Evolutionary conservation across 1,140 invertebrate species (phyloP).

Genomic region (Drosophila littoralis): DNA sequence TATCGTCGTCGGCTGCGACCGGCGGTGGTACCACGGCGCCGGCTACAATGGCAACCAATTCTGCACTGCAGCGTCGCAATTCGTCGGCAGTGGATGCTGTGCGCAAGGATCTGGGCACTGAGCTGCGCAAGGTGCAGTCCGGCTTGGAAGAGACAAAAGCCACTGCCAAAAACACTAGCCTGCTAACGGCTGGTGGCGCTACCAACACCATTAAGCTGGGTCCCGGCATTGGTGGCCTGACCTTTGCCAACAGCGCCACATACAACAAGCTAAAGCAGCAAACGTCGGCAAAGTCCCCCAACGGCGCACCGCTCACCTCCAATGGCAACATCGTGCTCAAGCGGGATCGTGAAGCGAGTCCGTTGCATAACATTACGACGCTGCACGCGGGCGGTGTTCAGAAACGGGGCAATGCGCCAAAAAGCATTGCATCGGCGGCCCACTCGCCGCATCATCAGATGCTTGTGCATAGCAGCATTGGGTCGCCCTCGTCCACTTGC

Average conservation of each 20-base stretch:
- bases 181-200: conserved; percentile 37
- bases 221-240: conserved; percentile 82
- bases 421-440: conserved; percentile 75
- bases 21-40: conserved; percentile 55
- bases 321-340: conserved; percentile 62
- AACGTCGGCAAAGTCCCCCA: conserved; percentile 52
- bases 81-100: conserved; percentile 73
- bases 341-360: conserved; percentile 70
- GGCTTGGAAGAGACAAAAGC: conserved; percentile 45
- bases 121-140: conserved; percentile 65
- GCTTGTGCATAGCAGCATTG: conserved; percentile 45
- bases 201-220: conserved; percentile 80
- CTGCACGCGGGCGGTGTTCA: conserved; percentile 57
- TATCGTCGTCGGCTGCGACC: conserved; percentile 53
- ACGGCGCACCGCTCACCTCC: conserved; percentile 38
- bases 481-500: conserved; percentile 50
- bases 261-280: conserved; percentile 83
- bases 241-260: conserved; percentile 80
- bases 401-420: conserved; percentile 68
- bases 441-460: conserved; percentile 71
- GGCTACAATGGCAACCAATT: conserved; percentile 72
- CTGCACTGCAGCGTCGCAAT: conserved; percentile 66
- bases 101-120: conserved; percentile 73
- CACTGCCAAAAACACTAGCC: conserved; percentile 38
- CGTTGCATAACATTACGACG: conserved; percentile 58